These are phyloP conservation scores for Leptopilina drosophilae DNA, from an alignment of 2,888 invertebrate species.

Conservation along the genomic window DNA sequence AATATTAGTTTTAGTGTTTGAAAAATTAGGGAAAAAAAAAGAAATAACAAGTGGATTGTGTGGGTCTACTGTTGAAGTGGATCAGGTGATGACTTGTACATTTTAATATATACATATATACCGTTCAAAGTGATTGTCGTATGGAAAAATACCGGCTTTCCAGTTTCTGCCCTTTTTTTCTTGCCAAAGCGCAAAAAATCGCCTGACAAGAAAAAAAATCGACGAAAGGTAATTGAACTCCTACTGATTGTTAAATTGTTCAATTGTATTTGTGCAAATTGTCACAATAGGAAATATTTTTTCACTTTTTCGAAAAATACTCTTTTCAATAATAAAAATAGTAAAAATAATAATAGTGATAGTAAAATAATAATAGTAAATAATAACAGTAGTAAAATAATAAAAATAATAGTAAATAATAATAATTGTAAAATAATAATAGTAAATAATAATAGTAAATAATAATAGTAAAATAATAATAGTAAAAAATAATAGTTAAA, in stretches of 20 bases:
- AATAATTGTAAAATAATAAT: too few relatives aligned
- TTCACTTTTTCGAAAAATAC: too few relatives aligned
- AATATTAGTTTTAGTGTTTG: not conserved
- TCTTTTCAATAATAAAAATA: too few relatives aligned
- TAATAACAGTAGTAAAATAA: too few relatives aligned
- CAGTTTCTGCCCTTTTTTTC: conserved; percentile 19
- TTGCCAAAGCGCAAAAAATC: not conserved
- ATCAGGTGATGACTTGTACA: conserved; percentile 27
- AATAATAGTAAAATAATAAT: too few relatives aligned
- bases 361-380: too few relatives aligned
- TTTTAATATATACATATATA: not conserved
- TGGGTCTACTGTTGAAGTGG: conserved; percentile 8
- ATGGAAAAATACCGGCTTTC: conserved; percentile 30
- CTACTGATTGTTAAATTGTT: not conserved
- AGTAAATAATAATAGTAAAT: too few relatives aligned
- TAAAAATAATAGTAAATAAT: too few relatives aligned
- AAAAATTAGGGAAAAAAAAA: not conserved
- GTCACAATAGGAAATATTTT: too few relatives aligned
- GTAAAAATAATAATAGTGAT: too few relatives aligned
- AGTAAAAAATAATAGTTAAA: too few relatives aligned
- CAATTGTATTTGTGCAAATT: too few relatives aligned
- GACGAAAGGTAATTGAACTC: not conserved
- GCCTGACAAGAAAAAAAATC: conserved; percentile 8
- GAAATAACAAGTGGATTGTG: not conserved
- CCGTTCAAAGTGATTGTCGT: conserved; percentile 1